Evolutionary conservation across 2,888 invertebrate genomes (phyloP), one percentile per base, ranked within the genome.

Genomic region (Chloroclystis v-ata): DNA sequence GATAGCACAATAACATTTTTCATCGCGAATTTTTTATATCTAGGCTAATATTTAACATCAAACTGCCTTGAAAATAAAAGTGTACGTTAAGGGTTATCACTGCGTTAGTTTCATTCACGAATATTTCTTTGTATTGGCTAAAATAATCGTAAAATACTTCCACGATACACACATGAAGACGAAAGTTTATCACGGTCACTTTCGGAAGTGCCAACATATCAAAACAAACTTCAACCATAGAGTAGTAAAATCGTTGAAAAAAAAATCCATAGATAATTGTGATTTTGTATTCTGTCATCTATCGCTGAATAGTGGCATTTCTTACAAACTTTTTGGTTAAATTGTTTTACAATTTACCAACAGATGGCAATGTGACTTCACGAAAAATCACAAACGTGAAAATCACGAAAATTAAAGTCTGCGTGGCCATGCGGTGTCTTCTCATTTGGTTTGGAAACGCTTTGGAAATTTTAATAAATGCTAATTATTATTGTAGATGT

Each of bases 1-100:
- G 83, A 85, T 89, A 69, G 72, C 85, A 89, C 87, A 88, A 87
- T 80, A 88, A 87, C 87, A 88, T 85, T 76, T 82, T 67, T 68
- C 57, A 61, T 57, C 13, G 35, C 38, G 33, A 37, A 46, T 54
- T 28, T 10, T 25, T n/a, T 3, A 59, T 43, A 26, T 37, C 37
- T 37, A 8, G 16, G 6, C 24, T 7, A 16, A 52, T 60, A 56
- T 54, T 51, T 49, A 49, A 50, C 43, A 55, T 56, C 28, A 52
- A 51, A 60, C 40, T 48, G 7, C 52, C 37, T 30, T 43, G 37
- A 37, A 38, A 25, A 37, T 47, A 7, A 38, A 49, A 30, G 13
- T 12, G 32, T 43, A 43, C 48, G 33, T 30, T 43, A 45, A 49
- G 42, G 42, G 28, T 42, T 29, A 37, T 45, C 46, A 48, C 57